Conservation (phyloP, 2,113 vertebrate genomes). For the Grammomys surdaster region DNA sequence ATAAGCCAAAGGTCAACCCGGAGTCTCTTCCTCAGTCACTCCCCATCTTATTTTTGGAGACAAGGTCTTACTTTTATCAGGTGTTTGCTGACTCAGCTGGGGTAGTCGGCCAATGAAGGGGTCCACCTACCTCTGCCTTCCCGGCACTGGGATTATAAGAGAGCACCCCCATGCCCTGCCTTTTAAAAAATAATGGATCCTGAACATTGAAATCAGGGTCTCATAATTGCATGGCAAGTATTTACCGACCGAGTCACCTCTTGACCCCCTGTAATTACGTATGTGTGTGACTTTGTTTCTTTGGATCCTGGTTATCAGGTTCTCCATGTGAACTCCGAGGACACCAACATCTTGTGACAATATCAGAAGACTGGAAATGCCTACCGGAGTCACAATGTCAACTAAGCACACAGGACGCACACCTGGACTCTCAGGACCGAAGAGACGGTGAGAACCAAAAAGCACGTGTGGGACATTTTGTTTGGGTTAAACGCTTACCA, state of each 20-base stretch:
- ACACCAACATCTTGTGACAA: no score
- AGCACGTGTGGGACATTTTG: not conserved
- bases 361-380: not conserved
- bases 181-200: no score
- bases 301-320: not conserved
- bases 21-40: not conserved
- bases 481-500: slow-evolving; percentile 27
- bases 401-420: not conserved
- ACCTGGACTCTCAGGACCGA: not conserved
- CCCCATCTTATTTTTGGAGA: not conserved
- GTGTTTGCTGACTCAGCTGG: no score
- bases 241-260: not conserved
- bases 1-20: not conserved
- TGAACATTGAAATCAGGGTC: not conserved
- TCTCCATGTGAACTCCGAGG: not conserved
- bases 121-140: not conserved
- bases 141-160: not conserved
- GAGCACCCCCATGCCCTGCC: not conserved
- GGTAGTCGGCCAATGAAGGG: no score
- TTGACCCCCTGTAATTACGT: not conserved
- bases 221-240: not conserved
- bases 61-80: not conserved
- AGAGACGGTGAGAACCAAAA: not conserved
- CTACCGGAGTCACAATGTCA: not conserved
- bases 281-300: not conserved